These are phyloP conservation scores for Apogon hyalosoma DNA, from an alignment of 2,797 vertebrate genomes.

Conservation along the genomic window DNA sequence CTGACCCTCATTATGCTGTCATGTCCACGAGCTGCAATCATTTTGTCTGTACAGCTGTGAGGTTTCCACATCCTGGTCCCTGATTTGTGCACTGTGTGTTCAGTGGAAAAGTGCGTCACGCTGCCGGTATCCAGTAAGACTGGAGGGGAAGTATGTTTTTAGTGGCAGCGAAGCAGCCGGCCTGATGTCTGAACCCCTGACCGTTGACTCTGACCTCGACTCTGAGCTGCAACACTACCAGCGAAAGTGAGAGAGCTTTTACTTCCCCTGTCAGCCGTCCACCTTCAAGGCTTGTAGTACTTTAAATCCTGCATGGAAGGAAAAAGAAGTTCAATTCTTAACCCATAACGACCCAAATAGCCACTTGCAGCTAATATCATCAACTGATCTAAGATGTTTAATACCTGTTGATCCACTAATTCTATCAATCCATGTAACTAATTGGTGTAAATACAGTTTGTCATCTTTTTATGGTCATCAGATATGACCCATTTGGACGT, in stretches of 20 bases:
- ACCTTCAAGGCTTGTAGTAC: conserved; percentile 25
- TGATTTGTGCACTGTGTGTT: conserved; percentile 48
- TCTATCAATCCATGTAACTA: too few species aligned
- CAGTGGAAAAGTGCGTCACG: conserved; percentile 72
- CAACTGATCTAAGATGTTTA: too few species aligned
- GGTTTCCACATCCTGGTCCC: conserved; percentile 70
- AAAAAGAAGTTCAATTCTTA: conserved; percentile 29
- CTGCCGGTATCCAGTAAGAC: conserved; percentile 57
- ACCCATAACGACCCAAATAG: too few species aligned
- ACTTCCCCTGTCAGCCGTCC: conserved; percentile 56
- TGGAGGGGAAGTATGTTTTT: conserved; percentile 66
- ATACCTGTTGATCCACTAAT: too few species aligned
- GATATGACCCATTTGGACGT: too few species aligned
- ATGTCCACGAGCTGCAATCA: conserved; percentile 45
- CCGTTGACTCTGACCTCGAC: conserved; percentile 51
- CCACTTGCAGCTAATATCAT: too few species aligned
- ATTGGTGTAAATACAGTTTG: too few species aligned
- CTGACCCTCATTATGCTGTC: conserved; percentile 54
- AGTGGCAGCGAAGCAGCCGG: conserved; percentile 28
- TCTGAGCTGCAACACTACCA: conserved; percentile 42
- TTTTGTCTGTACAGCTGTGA: conserved; percentile 50
- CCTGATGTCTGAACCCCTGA: conserved; percentile 64
- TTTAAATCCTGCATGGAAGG: conserved; percentile 15
- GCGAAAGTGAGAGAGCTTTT: conserved; percentile 56
- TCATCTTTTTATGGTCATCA: too few species aligned